A percentile compares a stretch with the other conserved stretches of the same genome.
Evolutionary conservation across 2,888 invertebrate species (phyloP).

Genomic region (Chloroclysta siterata): DNA sequence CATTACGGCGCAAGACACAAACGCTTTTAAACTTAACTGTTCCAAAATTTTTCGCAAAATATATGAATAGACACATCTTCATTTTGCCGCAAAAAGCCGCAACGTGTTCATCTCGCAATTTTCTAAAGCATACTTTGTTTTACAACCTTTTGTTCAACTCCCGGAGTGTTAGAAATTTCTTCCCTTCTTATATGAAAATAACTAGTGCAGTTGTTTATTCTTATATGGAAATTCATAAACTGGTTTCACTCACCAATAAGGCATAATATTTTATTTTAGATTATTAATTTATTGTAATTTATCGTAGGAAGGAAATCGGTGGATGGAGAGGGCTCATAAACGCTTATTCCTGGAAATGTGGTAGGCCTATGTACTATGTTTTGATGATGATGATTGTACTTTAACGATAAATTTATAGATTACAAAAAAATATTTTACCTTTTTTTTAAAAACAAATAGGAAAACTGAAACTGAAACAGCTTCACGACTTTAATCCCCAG

Average conservation of each 20-base stretch:
- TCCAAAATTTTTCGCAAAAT: slow-evolving; percentile 59
- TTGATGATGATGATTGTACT: too few relatives aligned
- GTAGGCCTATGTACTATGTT: too few relatives aligned
- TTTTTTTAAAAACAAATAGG: too few relatives aligned
- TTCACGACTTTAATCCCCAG: too few relatives aligned
- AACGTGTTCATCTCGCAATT: slow-evolving; percentile 20
- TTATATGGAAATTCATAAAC: too few relatives aligned
- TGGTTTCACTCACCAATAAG: not conserved
- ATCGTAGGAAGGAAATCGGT: too few relatives aligned
- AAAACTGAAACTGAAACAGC: too few relatives aligned
- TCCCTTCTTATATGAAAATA: not conserved
- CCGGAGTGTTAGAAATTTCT: not conserved
- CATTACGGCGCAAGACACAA: slow-evolving; percentile 63
- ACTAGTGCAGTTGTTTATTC: not conserved
- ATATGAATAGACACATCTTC: slow-evolving; percentile 48
- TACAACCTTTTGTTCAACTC: not conserved
- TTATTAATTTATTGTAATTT: too few relatives aligned
- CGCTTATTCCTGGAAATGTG: too few relatives aligned
- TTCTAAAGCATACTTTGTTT: slow-evolving; percentile 4
- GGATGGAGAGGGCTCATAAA: too few relatives aligned
- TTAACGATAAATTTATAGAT: too few relatives aligned
- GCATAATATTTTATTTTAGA: not conserved
- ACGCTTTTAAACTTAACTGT: slow-evolving; percentile 70
- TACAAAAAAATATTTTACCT: too few relatives aligned
- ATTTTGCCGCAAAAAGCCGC: slow-evolving; percentile 35